phyloP scores from a whole-genome alignment of 1,140 invertebrate species.

The Heterodera schachtii region DNA sequence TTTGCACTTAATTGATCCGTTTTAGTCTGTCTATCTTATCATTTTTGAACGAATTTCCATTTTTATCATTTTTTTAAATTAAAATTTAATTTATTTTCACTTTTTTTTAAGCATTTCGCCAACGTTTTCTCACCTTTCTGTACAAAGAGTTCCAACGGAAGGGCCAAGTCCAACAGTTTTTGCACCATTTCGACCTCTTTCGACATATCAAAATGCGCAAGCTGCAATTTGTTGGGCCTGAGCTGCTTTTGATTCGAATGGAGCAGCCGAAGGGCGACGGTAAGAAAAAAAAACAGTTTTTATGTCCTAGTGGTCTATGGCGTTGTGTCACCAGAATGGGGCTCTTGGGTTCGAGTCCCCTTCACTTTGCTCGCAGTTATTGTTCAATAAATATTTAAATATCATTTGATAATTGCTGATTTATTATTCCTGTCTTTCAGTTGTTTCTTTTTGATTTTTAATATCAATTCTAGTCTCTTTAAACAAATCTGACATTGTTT shows the following conservation, averaged over 20 bases:
- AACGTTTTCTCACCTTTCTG: constrained; percentile 48
- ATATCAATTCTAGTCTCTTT: too few species aligned
- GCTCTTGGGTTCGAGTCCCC: too few species aligned
- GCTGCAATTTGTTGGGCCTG: constrained; percentile 47
- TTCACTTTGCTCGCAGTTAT: too few species aligned
- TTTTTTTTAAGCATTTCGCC: constrained; percentile 44
- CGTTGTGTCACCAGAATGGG: too few species aligned
- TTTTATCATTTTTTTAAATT: not conserved
- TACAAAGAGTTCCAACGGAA: constrained; percentile 39
- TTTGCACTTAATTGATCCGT: too few species aligned
- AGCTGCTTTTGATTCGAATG: constrained; percentile 41
- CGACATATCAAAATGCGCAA: constrained; percentile 43
- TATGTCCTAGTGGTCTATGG: too few species aligned
- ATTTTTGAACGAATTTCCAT: not conserved
- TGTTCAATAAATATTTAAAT: too few species aligned
- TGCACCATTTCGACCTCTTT: constrained; percentile 43
- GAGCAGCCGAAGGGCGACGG: constrained; percentile 6
- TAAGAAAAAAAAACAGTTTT: not conserved
- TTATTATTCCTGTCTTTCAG: too few species aligned
- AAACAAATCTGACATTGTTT: too few species aligned
- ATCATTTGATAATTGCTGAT: too few species aligned
- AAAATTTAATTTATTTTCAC: not conserved
- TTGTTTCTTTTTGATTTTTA: too few species aligned
- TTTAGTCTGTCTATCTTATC: not conserved
- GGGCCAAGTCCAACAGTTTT: constrained; percentile 31